Evolutionary conservation across 2,113 vertebrate species (phyloP).

Genomic region (Phycodurus eques): DNA sequence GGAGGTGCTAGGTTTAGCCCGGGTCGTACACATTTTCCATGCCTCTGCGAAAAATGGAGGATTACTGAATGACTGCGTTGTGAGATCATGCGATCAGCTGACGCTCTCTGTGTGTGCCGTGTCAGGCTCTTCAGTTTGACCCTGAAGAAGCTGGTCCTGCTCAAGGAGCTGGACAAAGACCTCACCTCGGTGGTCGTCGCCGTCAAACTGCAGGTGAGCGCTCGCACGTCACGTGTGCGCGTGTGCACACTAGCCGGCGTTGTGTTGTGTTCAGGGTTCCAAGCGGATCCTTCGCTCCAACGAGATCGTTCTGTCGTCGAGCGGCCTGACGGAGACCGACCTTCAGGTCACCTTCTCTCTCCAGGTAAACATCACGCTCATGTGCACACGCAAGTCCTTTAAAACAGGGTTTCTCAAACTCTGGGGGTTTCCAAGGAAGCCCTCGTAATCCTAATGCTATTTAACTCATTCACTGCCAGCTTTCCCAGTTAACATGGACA

Average conservation of each 20-base stretch:
- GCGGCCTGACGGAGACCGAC: conserved; percentile 85
- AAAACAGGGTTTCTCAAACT: neutral
- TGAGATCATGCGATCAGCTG: neutral
- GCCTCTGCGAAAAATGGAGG: neutral
- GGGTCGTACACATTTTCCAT: neutral
- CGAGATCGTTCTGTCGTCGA: conserved; percentile 84
- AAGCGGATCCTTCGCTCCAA: conserved; percentile 91
- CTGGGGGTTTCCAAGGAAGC: too few relatives aligned
- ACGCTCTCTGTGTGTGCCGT: neutral
- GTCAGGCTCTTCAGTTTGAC: conserved; percentile 87
- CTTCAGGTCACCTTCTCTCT: conserved; percentile 89
- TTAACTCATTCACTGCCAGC: too few relatives aligned
- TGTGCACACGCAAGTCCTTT: neutral
- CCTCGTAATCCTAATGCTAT: too few relatives aligned
- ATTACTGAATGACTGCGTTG: neutral
- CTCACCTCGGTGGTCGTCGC: conserved; percentile 90
- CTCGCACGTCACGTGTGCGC: neutral
- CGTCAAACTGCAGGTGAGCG: conserved; percentile 85
- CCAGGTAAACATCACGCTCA: conserved; percentile 71
- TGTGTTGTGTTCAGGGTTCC: conserved; percentile 75
- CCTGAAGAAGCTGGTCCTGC: conserved; percentile 83
- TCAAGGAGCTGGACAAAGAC: conserved; percentile 88
- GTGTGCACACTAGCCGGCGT: too few relatives aligned
- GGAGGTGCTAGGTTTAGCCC: too few relatives aligned
- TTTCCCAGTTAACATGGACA: too few relatives aligned